Evolutionary conservation across 2,888 invertebrate species (phyloP).

Genomic region (Troides oblongomaculatus): DNA sequence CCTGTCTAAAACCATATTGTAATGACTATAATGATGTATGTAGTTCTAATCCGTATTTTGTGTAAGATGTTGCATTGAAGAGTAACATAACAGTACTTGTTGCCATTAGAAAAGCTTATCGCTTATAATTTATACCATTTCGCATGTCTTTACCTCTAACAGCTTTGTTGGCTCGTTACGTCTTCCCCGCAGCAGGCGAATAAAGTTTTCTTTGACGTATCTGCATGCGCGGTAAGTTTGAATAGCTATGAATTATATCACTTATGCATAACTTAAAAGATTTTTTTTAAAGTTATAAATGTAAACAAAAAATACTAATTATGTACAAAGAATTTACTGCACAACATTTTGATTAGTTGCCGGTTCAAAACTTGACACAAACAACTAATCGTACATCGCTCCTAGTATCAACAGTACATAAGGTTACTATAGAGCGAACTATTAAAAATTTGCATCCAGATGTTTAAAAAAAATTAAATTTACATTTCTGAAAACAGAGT

Average conservation of each 20-base stretch:
- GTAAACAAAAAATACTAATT: constrained; percentile 35
- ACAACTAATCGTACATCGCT: background rate
- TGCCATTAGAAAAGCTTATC: background rate
- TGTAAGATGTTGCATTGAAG: background rate
- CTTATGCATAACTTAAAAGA: constrained; percentile 4
- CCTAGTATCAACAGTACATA: background rate
- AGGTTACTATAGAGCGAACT: background rate
- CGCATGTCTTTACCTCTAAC: constrained; percentile 56
- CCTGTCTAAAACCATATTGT: too few relatives aligned
- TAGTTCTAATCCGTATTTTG: too few relatives aligned
- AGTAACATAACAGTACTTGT: background rate
- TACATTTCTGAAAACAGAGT: constrained; percentile 39
- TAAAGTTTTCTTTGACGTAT: constrained; percentile 71
- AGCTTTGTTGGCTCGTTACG: constrained; percentile 72
- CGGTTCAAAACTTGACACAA: background rate
- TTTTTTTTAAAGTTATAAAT: constrained; percentile 42
- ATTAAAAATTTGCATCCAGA: background rate
- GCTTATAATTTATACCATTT: constrained; percentile 42
- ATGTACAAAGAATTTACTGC: too few relatives aligned
- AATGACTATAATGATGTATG: too few relatives aligned
- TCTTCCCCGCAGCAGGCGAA: constrained; percentile 59
- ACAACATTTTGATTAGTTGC: too few relatives aligned
- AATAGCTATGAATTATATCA: constrained; percentile 42
- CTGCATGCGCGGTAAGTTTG: constrained; percentile 51
- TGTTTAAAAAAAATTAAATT: background rate